A percentile compares a stretch with the other conserved stretches of the same genome.
Evolutionary conservation across 2,888 invertebrate species (phyloP).

Genomic region (Meloe dianella): DNA sequence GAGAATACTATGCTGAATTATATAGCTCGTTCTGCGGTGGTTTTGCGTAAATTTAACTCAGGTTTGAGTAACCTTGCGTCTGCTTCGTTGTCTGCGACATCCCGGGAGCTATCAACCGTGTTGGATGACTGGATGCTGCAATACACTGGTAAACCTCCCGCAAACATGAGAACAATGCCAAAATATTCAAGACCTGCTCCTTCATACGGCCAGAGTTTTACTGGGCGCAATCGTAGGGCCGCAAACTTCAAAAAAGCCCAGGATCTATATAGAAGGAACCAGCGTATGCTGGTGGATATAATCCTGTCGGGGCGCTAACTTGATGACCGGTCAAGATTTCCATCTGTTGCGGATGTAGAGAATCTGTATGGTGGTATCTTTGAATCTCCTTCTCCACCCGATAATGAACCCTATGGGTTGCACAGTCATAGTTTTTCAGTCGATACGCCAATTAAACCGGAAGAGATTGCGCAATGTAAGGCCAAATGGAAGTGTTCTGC

Average conservation of each 20-base stretch:
- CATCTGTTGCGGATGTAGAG: constrained; percentile 20
- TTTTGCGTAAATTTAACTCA: no score
- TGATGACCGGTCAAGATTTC: background rate
- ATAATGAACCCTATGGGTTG: background rate
- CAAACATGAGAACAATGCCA: background rate
- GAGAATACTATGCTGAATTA: no score
- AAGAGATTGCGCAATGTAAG: background rate
- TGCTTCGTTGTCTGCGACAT: no score
- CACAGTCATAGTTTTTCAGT: background rate
- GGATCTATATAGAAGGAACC: constrained; percentile 26
- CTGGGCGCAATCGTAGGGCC: constrained; percentile 1
- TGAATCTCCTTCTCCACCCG: constrained; percentile 18
- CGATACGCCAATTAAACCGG: background rate
- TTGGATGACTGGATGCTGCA: no score
- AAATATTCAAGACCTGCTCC: background rate
- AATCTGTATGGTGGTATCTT: constrained; percentile 19
- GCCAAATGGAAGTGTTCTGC: constrained; percentile 25
- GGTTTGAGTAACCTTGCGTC: no score
- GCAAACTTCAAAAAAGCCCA: constrained; percentile 29
- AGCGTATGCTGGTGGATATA: constrained; percentile 13
- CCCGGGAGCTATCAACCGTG: no score
- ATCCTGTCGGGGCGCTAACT: constrained; percentile 21
- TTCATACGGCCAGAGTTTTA: background rate
- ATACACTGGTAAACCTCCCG: no score
- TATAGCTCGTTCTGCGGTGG: no score